These are phyloP conservation scores for Neolamprologus multifasciatus DNA, from an alignment of 2,797 vertebrate genomes.

Conservation along the genomic window DNA sequence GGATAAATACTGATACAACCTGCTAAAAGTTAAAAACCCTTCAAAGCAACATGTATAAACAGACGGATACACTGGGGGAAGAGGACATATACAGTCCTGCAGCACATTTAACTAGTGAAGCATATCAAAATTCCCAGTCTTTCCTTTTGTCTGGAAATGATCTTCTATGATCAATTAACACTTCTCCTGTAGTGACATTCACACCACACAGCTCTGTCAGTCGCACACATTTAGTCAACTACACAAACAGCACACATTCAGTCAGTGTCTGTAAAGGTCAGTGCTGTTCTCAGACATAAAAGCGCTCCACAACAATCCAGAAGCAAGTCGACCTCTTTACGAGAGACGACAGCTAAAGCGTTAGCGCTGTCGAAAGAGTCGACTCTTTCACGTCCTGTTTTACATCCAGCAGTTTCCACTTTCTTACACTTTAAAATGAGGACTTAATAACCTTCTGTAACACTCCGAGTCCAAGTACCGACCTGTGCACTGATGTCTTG, in stretches of 20 bases:
- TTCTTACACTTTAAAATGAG: background rate
- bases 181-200: background rate
- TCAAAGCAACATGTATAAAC: background rate
- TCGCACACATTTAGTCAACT: fast-evolving
- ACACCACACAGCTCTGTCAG: fast-evolving
- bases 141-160: background rate
- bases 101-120: background rate
- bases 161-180: too few species aligned
- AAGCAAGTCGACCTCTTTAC: background rate
- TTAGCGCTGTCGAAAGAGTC: background rate
- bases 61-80: background rate
- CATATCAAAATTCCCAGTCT: background rate
- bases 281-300: fast-evolving
- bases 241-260: background rate
- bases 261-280: background rate
- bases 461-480: fast-evolving
- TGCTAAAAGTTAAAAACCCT: background rate
- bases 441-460: background rate
- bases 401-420: background rate
- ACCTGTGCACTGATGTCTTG: background rate
- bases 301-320: background rate
- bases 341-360: background rate
- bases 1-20: fast-evolving
- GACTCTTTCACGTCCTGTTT: background rate
- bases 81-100: background rate